Conservation (phyloP, 2,797 vertebrate species). For the Alosa sapidissima region DNA sequence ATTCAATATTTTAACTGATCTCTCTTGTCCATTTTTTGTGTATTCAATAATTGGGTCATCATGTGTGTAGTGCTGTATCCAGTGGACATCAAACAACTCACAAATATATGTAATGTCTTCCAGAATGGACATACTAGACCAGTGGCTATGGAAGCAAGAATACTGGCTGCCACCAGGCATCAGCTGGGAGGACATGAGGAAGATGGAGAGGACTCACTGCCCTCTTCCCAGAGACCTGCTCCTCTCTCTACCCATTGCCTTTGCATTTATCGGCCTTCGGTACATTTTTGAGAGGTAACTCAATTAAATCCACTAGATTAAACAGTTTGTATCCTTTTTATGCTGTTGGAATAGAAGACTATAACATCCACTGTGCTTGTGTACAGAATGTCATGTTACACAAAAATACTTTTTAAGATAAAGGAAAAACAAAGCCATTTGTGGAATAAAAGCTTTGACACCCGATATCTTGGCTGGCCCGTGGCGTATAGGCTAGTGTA, state of each 20-base stretch:
- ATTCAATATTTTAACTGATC: too few species aligned
- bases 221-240: conserved; percentile 78
- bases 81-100: not conserved
- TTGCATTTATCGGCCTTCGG: conserved; percentile 75
- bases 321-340: not conserved
- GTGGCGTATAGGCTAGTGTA: not conserved
- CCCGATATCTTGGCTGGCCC: not conserved
- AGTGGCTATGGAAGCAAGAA: conserved; percentile 81
- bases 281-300: conserved; percentile 83
- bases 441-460: not conserved
- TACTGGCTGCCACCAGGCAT: conserved; percentile 88
- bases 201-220: conserved; percentile 65
- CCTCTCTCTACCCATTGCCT: conserved; percentile 74
- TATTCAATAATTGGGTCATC: not conserved
- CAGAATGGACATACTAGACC: conserved; percentile 76
- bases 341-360: not conserved
- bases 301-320: not conserved
- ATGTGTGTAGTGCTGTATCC: not conserved
- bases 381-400: not conserved
- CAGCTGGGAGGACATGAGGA: conserved; percentile 84
- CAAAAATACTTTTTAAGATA: not conserved
- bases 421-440: not conserved
- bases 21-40: not conserved
- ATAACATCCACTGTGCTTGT: not conserved
- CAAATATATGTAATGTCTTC: not conserved